Conservation (phyloP, 2,113 vertebrate species). For the Crotalus horridus region DNA sequence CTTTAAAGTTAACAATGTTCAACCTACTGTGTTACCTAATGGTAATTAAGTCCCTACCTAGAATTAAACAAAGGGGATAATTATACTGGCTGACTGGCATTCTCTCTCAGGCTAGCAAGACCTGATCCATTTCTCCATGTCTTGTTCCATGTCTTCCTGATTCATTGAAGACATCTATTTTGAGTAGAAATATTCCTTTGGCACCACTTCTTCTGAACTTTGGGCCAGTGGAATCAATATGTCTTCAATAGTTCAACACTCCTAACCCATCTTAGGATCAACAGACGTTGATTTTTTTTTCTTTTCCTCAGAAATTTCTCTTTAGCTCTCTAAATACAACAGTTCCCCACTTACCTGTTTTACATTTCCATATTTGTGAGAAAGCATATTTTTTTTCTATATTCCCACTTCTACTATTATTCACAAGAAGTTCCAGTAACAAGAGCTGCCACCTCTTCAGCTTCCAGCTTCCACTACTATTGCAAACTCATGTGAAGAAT, state of each 20-base stretch:
- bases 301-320: background rate
- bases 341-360: background rate
- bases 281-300: background rate
- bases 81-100: background rate
- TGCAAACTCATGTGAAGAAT: background rate
- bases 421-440: background rate
- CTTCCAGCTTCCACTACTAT: background rate
- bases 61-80: background rate
- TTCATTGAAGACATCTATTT: background rate
- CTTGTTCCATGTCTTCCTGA: background rate
- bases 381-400: background rate
- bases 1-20: background rate
- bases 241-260: background rate
- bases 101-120: background rate
- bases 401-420: background rate
- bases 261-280: background rate
- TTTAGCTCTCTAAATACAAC: background rate
- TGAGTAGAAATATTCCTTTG: background rate
- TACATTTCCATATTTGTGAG: background rate
- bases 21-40: background rate
- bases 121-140: background rate
- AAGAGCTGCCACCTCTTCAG: background rate
- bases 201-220: background rate
- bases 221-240: background rate
- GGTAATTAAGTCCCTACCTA: background rate